Base-by-base conservation (phyloP, 2,888 invertebrate species). In the Andrena dorsata region DNA sequence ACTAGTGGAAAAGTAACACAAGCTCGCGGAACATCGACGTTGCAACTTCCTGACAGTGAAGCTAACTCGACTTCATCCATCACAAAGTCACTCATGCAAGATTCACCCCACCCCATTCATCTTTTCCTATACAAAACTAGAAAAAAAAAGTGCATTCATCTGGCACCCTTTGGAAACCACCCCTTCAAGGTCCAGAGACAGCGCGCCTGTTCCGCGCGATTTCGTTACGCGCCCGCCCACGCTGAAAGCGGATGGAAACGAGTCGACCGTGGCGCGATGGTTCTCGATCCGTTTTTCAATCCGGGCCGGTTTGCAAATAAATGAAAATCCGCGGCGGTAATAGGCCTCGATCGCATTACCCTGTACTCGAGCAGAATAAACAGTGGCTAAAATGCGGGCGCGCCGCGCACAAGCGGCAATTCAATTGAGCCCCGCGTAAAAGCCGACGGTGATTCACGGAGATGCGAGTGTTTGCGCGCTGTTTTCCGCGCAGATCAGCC, bases 291-390 rank as follows among this genome's bases (percentile, higher is more conserved):
- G 76, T 71, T 83, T 86, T 81, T 78, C 82, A 69, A 53, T 13
- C 70, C 20, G 10, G 74, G 74, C 56, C 64, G 73, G 79, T 77
- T 78, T 76, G 87, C 75, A 82, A 87, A 87, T 84, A 86, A 87
- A 85, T 87, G 76, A 87, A 86, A 82, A 86, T 86, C 80, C 76
- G 75, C 77, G 41, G 66, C 69, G 72, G 71, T 84, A 83, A 88
- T 87, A 82, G 83, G 75, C 58, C 68, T 76, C 77, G 87, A 88
- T 88, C 83, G 86, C 78, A 86, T 88, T 88, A 87, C 76, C 86
- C 71, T 76, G 83, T 80, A 79, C 80, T 83, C 72, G 75, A 69
- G 76, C 79, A 87, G 83, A 86, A 88, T 88, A 83, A 87, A 89
- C 83, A 85, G 81, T 75, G 86, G 60, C 82, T 83, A 84, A 86